Evolutionary conservation across 2,797 vertebrate genomes (phyloP).

Genomic region (Emydoidea blandingii): DNA sequence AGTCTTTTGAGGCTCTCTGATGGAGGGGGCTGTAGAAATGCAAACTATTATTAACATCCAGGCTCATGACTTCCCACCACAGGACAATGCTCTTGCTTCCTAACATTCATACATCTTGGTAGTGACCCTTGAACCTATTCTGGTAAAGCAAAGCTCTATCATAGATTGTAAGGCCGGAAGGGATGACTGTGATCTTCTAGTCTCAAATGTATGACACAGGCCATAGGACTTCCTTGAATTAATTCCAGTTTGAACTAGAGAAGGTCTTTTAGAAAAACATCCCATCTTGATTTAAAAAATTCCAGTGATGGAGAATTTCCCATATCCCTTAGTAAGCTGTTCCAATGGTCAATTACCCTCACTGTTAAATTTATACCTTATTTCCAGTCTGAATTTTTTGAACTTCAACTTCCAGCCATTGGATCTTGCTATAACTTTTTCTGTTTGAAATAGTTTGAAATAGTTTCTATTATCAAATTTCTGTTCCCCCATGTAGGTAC

Average conservation of each 20-base stretch:
- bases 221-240: background rate
- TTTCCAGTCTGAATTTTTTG: background rate
- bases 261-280: background rate
- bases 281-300: background rate
- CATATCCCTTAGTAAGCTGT: background rate
- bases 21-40: conserved; percentile 64
- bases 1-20: conserved; percentile 35
- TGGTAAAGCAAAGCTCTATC: background rate
- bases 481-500: background rate
- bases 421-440: background rate
- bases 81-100: conserved; percentile 54
- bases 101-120: background rate
- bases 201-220: background rate
- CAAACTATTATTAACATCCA: conserved; percentile 62
- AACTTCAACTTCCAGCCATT: background rate
- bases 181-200: background rate
- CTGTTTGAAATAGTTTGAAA: background rate
- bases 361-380: background rate
- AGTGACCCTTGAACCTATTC: background rate
- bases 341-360: background rate
- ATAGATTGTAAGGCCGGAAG: background rate
- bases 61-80: conserved; percentile 53
- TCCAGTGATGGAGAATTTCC: background rate
- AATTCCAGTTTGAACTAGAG: background rate
- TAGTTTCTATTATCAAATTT: background rate